These are phyloP conservation scores for Yponomeuta sedellus DNA, from an alignment of 2,888 invertebrate genomes.

Conservation along the genomic window DNA sequence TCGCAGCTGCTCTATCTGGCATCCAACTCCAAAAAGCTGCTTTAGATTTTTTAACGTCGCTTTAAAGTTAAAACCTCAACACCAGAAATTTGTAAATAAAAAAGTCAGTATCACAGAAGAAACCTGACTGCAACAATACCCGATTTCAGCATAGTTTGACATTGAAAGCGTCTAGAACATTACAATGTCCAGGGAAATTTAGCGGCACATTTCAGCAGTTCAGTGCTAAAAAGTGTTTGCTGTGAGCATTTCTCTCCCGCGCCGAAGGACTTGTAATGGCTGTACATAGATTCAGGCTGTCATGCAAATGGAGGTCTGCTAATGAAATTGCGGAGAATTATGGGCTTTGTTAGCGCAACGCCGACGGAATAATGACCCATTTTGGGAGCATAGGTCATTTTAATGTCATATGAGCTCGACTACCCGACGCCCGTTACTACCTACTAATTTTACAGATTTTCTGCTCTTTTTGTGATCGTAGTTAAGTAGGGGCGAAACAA, in stretches of 20 bases:
- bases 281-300: slow-evolving; percentile 46
- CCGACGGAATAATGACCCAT: slow-evolving; percentile 66
- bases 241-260: slow-evolving; percentile 24
- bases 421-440: too few relatives aligned
- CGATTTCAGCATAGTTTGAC: too few relatives aligned
- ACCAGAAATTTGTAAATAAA: too few relatives aligned
- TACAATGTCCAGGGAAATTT: not conserved
- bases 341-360: slow-evolving; percentile 70
- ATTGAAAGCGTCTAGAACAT: too few relatives aligned
- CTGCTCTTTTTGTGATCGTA: not conserved
- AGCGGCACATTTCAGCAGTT: not conserved
- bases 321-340: slow-evolving; percentile 75
- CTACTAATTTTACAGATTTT: slow-evolving; percentile 31
- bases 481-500: too few relatives aligned
- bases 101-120: too few relatives aligned
- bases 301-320: slow-evolving; percentile 76
- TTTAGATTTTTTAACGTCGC: not conserved
- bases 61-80: not conserved
- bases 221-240: not conserved
- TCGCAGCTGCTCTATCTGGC: not conserved
- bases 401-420: slow-evolving; percentile 52
- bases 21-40: not conserved
- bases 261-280: slow-evolving; percentile 36
- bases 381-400: slow-evolving; percentile 68
- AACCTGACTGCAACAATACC: too few relatives aligned